Base-by-base conservation (phyloP, 2,888 invertebrate species). In the Adelognathus sp. region DNA sequence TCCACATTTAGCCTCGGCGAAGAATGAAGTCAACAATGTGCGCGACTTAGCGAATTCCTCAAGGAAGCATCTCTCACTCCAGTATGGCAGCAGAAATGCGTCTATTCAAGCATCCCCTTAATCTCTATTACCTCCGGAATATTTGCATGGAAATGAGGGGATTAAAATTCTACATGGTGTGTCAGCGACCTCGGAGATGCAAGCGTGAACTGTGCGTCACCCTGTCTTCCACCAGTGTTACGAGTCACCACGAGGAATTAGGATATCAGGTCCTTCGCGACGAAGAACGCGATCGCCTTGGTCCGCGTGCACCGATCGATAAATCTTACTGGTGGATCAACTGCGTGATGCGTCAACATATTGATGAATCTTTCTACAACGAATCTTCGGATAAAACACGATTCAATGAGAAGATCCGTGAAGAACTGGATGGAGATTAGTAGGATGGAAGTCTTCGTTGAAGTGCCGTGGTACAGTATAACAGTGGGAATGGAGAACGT, bases 141-240 rank as follows among this genome's bases (percentile, higher is more conserved):
- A 84, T 86, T 86, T 86, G 81, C 86, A 86, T 86, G 52, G 76
- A 83, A 84, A 86, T 85, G 81, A 83, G 83, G 77, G 70, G 79
- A 86, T 86, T 82, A 83, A 83, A 83, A 81, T 66, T 69, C 79
- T 64, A 63, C 80, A 69, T 33, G 69, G 60, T 73, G 58, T 61
- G 31, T 41, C 54, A 29, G n/a, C 33, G 27, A 41, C 11, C 27
- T 52, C 46, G 11, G 7, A 16, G 52, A 63, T 9, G 71, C 39
- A 24, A 7, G 39, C 41, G 46, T 69, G 63, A 29, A 58, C 41
- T 50, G 27, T 50, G 39, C 56, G 52, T 29, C 14, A 58, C 14
- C 61, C 60, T 18, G 44, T 39, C 70, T 52, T 27, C 52, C 58
- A 31, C 7, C 44, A 11, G 29, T 18, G 66, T 74, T 66, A 74